These are phyloP conservation scores for Caenorhabditis angaria DNA, from an alignment of 2,888 invertebrate genomes.

Conservation along the genomic window DNA sequence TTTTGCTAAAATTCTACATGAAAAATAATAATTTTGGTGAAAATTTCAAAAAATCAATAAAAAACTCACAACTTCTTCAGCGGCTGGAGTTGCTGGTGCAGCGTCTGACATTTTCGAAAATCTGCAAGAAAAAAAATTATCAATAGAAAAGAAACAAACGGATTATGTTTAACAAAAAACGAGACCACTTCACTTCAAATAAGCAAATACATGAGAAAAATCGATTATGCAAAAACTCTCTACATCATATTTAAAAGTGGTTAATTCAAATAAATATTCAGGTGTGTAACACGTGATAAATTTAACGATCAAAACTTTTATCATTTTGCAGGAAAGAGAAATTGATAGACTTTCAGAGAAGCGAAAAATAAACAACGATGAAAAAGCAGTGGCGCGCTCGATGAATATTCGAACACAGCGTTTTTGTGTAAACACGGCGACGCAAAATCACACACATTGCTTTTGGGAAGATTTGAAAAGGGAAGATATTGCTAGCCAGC, in stretches of 20 bases:
- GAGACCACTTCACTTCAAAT: constrained; percentile 11
- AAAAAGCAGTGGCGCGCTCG: background rate
- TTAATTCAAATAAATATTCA: no score
- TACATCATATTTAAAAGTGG: no score
- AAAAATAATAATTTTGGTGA: no score
- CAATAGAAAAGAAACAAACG: background rate
- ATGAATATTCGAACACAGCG: background rate
- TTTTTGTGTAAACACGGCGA: background rate
- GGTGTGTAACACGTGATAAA: no score
- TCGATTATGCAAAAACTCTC: constrained; percentile 34
- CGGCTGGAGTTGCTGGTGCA: constrained; percentile 1
- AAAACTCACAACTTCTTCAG: constrained; percentile 26
- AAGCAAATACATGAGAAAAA: constrained; percentile 14
- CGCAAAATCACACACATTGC: background rate
- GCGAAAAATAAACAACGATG: no score
- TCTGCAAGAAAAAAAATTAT: background rate
- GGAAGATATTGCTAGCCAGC: no score
- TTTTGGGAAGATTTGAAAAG: background rate
- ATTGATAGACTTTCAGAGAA: constrained; percentile 16
- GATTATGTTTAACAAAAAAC: background rate
- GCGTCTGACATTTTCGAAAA: constrained; percentile 21
- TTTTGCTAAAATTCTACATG: no score
- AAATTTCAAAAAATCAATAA: background rate
- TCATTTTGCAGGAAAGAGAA: no score
- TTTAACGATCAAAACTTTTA: no score